Evolutionary conservation across 2,113 vertebrate genomes (phyloP), one percentile per base, ranked within the genome.

Genomic region (Chroicocephalus ridibundus): DNA sequence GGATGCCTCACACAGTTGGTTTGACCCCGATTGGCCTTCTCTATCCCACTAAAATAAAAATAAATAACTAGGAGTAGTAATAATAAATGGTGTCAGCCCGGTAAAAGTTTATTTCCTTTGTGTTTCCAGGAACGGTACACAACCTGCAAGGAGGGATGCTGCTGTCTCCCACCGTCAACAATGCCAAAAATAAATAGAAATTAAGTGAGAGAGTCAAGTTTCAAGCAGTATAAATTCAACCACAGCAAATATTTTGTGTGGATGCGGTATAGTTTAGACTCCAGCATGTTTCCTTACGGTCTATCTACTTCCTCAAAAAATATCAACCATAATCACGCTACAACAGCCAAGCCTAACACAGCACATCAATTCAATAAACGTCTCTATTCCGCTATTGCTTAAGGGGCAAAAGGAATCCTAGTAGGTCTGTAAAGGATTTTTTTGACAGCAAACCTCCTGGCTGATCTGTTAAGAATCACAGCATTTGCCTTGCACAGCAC

Each of bases 251-350:
- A 83, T 47, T 85, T 90, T 34, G 79, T 66, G 82, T 86, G 85
- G 85, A 93, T 86, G 79, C 0, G 3, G 82, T 64, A 70, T 34
- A 86, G 93, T 74, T 94, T 78, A 93, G 96, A 55, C 54, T 96
- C 88, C 90, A 93, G 38, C 2, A 5, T 52, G 72, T 93, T 96
- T 94, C 90, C 86, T 90, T 75, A 83, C 9, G 71, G 92, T 83
- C 79, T 93, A 17, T 83, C 71, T 88, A 68, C 76, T 96, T 97
- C 93, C 96, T 78, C 70, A 86, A 64, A 86, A 88, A 81, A 38
- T 26, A 94, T 93, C 94, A 93, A 64, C 75, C 54, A 34, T 29
- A 81, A 92, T 60, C 90, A 34, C 51, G 44, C n/a, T 52, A 13
- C 87, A 91, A 69, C 70, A 92, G 88, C 79, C 93, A 86, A 96